Percentiles rank a stretch among this genome's conserved stretches.
Evolutionary conservation across 2,888 invertebrate species (phyloP).

Genomic region (Melanargia galathea): DNA sequence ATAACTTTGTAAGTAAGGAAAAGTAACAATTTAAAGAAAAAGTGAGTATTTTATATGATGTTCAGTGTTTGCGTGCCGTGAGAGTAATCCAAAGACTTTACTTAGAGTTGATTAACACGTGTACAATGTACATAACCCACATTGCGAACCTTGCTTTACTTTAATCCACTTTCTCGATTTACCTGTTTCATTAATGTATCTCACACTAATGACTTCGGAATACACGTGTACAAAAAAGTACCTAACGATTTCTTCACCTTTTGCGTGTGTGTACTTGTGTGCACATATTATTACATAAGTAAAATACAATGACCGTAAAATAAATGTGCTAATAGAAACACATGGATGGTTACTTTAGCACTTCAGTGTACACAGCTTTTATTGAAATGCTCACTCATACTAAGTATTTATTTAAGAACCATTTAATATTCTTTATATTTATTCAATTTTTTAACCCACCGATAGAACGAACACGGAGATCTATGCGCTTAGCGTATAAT

Average conservation of each 20-base stretch:
- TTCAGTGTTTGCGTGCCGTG: too few relatives aligned
- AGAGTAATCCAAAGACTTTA: conserved; percentile 35
- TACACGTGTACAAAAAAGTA: conserved; percentile 33
- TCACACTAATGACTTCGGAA: conserved; percentile 41
- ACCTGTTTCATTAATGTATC: conserved; percentile 38
- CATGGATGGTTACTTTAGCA: conserved; percentile 36
- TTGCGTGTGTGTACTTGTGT: conserved; percentile 29
- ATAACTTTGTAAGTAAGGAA: background rate
- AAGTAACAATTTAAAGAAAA: too few relatives aligned
- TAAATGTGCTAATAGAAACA: conserved; percentile 38
- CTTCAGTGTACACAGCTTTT: conserved; percentile 25
- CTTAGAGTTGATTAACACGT: conserved; percentile 37
- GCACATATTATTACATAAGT: conserved; percentile 40
- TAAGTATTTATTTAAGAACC: background rate
- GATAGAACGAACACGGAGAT: too few relatives aligned
- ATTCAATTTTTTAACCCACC: too few relatives aligned
- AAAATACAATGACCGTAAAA: conserved; percentile 36
- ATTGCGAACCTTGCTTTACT: conserved; percentile 43
- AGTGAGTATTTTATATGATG: too few relatives aligned
- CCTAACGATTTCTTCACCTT: conserved; percentile 35
- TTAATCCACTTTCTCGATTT: conserved; percentile 45
- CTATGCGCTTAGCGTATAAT: too few relatives aligned
- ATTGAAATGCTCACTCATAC: conserved; percentile 7
- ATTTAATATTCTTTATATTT: background rate
- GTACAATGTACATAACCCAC: conserved; percentile 39